Conservation (phyloP, 1,140 invertebrate genomes). For the Tetragnatha versicolor region DNA sequence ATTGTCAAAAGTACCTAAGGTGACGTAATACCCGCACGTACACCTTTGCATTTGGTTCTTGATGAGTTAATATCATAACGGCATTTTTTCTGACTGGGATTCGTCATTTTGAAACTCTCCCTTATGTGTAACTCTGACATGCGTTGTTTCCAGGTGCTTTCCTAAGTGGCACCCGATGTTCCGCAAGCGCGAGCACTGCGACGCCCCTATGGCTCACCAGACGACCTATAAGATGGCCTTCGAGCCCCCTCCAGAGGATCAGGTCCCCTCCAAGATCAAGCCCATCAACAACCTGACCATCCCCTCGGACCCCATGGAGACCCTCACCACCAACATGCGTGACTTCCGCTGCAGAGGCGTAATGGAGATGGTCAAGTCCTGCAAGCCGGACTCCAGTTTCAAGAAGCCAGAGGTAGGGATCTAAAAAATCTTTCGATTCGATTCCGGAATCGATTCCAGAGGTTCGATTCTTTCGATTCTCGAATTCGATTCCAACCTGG, state of each 20-base stretch:
- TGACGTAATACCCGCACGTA: too few relatives aligned
- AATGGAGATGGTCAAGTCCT: background rate
- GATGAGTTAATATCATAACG: too few relatives aligned
- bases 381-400: slow-evolving; percentile 2
- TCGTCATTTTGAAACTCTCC: background rate
- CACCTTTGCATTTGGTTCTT: too few relatives aligned
- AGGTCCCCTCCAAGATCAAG: background rate
- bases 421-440: background rate
- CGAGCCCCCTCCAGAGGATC: slow-evolving; percentile 33
- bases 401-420: slow-evolving; percentile 21
- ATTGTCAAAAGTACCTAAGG: too few relatives aligned
- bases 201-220: background rate
- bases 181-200: background rate
- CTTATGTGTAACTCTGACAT: background rate
- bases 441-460: background rate
- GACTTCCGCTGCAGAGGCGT: background rate
- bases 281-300: slow-evolving; percentile 16
- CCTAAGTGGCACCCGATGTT: slow-evolving; percentile 32
- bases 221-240: slow-evolving; percentile 38
- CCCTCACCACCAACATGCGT: slow-evolving; percentile 12
- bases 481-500: too few relatives aligned
- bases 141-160: background rate
- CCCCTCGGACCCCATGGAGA: slow-evolving; percentile 22
- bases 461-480: too few relatives aligned
- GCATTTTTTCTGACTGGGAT: too few relatives aligned